Conservation (phyloP, 2,797 vertebrate genomes). For the Chloroceryle amazona region DNA sequence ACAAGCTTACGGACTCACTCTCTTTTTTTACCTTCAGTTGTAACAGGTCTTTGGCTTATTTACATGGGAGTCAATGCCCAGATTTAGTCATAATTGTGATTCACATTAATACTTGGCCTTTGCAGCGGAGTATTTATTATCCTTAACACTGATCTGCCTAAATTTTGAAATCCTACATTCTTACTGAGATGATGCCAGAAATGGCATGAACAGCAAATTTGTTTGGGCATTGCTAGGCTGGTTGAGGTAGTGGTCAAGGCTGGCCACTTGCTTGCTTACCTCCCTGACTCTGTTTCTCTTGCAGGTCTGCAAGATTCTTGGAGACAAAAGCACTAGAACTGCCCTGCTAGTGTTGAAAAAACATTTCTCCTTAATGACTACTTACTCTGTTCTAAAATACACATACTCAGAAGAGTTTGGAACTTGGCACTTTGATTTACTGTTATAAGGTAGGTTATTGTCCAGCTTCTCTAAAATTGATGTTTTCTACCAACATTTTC, state of each 20-base stretch:
- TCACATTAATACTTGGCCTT: not conserved
- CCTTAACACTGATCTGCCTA: not conserved
- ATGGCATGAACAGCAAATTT: not conserved
- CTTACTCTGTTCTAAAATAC: not conserved
- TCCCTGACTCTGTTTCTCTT: not conserved
- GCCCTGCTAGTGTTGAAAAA: not conserved
- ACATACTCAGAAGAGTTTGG: not conserved
- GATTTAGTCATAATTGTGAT: not conserved
- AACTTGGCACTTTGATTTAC: not conserved
- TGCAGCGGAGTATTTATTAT: not conserved
- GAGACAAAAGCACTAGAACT: not conserved
- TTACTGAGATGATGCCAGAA: not conserved
- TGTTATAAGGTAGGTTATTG: not conserved
- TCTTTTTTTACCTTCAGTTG: not conserved
- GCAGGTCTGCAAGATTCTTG: not conserved
- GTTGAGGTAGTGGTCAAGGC: not conserved
- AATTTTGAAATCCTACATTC: not conserved
- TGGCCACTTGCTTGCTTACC: not conserved
- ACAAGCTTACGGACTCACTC: accelerated
- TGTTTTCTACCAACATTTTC: not conserved
- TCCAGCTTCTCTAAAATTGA: not conserved
- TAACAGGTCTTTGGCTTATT: not conserved
- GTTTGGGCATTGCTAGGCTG: not conserved
- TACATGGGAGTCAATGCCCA: not conserved
- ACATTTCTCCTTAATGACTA: not conserved